These are phyloP conservation scores for Spatulosminthurus flaviceps DNA, from an alignment of 2,888 invertebrate genomes.

Conservation along the genomic window DNA sequence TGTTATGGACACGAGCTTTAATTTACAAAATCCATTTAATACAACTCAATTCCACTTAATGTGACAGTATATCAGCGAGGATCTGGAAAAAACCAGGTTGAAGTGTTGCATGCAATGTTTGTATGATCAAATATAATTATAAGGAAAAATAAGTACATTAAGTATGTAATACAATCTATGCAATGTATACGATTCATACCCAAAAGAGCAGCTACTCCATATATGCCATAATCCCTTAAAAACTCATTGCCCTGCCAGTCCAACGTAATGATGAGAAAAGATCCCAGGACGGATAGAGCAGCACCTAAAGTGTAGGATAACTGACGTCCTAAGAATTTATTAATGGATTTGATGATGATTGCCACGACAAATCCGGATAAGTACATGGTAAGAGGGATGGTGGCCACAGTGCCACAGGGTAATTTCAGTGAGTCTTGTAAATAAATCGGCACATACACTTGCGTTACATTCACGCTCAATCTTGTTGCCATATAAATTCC, in stretches of 20 bases:
- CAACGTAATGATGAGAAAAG: constrained; percentile 77
- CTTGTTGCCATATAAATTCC: constrained; percentile 86
- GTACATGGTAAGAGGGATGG: constrained; percentile 86
- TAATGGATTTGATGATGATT: constrained; percentile 75
- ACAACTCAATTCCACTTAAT: too few relatives aligned
- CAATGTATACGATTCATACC: too few relatives aligned
- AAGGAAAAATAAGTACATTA: neutral
- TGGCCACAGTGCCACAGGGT: constrained; percentile 78
- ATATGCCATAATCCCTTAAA: constrained; percentile 72
- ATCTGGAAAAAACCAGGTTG: constrained; percentile 13
- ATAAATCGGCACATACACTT: constrained; percentile 86
- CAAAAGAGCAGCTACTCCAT: constrained; percentile 76
- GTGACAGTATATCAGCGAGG: too few relatives aligned
- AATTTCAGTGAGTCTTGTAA: constrained; percentile 80
- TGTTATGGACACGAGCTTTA: too few relatives aligned
- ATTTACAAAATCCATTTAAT: too few relatives aligned
- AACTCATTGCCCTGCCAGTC: constrained; percentile 64
- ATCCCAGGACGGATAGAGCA: constrained; percentile 73
- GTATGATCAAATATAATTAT: too few relatives aligned
- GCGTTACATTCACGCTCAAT: constrained; percentile 83
- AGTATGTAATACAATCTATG: constrained; percentile 20
- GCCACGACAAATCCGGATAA: constrained; percentile 82
- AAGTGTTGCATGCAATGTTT: too few relatives aligned
- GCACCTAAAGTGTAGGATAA: constrained; percentile 76
- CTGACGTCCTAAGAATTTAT: constrained; percentile 74